These are phyloP conservation scores for Xiphydria camelus DNA, from an alignment of 2,888 invertebrate genomes.

Conservation along the genomic window DNA sequence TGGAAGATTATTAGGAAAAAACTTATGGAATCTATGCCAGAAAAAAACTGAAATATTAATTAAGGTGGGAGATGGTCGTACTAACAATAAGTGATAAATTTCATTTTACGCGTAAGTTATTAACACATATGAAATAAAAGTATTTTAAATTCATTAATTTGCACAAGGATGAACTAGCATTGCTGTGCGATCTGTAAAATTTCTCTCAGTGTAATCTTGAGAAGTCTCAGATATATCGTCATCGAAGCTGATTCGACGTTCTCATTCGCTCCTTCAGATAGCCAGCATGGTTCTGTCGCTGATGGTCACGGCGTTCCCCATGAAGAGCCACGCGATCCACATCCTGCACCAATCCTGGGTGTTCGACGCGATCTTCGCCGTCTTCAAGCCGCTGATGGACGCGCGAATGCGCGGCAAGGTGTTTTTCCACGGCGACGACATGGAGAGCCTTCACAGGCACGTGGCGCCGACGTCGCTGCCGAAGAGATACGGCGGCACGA, in stretches of 20 bases:
- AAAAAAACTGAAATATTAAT: too few relatives aligned
- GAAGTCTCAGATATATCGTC: too few relatives aligned
- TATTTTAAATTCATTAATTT: neutral
- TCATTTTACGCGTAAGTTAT: too few relatives aligned
- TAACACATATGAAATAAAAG: neutral
- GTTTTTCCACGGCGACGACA: constrained; percentile 74
- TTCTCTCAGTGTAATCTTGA: too few relatives aligned
- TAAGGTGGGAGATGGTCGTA: too few relatives aligned
- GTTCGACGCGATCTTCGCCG: constrained; percentile 76
- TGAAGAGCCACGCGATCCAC: constrained; percentile 74
- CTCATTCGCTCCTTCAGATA: constrained; percentile 38
- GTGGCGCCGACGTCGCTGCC: constrained; percentile 73
- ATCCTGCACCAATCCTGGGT: constrained; percentile 81
- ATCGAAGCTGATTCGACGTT: too few relatives aligned
- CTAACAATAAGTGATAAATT: too few relatives aligned
- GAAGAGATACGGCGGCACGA: constrained; percentile 69
- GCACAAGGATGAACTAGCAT: too few relatives aligned
- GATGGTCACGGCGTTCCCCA: constrained; percentile 68
- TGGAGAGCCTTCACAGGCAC: constrained; percentile 74
- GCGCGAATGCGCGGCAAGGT: constrained; percentile 68
- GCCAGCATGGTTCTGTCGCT: constrained; percentile 51
- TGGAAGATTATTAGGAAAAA: too few relatives aligned
- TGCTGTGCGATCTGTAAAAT: too few relatives aligned
- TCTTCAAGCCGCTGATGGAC: constrained; percentile 78
- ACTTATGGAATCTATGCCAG: too few relatives aligned